Evolutionary conservation across 2,113 vertebrate genomes (phyloP).

Genomic region (Pycnonotus jocosus): DNA sequence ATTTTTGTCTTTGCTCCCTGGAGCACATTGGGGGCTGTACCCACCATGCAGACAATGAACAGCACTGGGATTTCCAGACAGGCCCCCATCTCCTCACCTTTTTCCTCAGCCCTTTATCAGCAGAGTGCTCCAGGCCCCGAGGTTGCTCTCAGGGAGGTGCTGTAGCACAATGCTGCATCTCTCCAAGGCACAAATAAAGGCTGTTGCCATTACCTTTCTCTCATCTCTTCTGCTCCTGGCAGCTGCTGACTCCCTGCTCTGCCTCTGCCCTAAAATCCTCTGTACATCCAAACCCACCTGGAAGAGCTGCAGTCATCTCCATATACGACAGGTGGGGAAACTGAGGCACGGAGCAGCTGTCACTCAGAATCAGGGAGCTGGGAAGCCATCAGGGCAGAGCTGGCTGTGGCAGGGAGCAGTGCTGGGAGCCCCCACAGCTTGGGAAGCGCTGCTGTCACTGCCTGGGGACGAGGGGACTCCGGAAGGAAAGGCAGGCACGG

Average conservation of each 20-base stretch:
- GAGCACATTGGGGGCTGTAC: too few relatives aligned
- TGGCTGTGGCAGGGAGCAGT: background rate
- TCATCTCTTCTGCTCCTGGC: background rate
- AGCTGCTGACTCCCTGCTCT: background rate
- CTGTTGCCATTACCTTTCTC: background rate
- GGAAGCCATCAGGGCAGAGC: background rate
- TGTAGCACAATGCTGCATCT: background rate
- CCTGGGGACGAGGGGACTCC: background rate
- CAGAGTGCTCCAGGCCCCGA: background rate
- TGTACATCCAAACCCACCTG: background rate
- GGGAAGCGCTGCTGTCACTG: background rate
- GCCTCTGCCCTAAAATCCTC: background rate
- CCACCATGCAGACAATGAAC: too few relatives aligned
- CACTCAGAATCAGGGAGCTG: background rate
- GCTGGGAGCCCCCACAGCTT: background rate
- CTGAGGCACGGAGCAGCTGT: background rate
- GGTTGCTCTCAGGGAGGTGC: background rate
- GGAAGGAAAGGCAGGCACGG: background rate
- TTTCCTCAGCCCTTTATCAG: background rate
- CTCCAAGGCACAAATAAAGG: background rate
- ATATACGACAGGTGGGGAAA: accelerated
- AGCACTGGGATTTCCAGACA: too few relatives aligned
- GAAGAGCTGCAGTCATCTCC: background rate
- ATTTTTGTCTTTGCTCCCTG: too few relatives aligned
- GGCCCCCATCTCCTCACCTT: too few relatives aligned